phyloP scores from a whole-genome alignment of 2,888 invertebrate genomes.

The Trichogramma dendrolimi region DNA sequence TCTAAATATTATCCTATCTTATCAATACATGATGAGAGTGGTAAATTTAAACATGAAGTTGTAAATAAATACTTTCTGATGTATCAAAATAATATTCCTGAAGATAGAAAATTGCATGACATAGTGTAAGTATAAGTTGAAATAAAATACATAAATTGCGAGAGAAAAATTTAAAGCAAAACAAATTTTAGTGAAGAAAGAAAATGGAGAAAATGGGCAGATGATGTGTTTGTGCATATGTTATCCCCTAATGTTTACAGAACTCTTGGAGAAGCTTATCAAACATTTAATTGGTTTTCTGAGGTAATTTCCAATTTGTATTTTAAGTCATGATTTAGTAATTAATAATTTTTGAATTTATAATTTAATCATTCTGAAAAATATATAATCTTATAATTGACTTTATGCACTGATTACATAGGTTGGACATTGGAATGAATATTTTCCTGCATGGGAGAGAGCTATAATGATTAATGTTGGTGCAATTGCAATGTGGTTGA shows the following conservation, averaged over 20 bases:
- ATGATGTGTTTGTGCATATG: constrained; percentile 83
- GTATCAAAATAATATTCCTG: constrained; percentile 62
- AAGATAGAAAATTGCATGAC: constrained; percentile 54
- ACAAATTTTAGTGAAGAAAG: constrained; percentile 71
- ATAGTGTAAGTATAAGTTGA: constrained; percentile 56
- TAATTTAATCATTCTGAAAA: neutral
- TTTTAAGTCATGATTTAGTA: neutral
- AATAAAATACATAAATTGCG: neutral
- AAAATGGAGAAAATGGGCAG: constrained; percentile 95
- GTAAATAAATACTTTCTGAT: constrained; percentile 86
- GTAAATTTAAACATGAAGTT: constrained; percentile 68
- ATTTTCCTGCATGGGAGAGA: constrained; percentile 84
- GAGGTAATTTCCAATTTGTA: constrained; percentile 51
- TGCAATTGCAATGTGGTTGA: constrained; percentile 88
- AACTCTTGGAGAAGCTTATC: constrained; percentile 75
- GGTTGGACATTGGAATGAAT: constrained; percentile 86
- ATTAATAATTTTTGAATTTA: constrained; percentile 1
- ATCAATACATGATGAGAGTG: constrained; percentile 63
- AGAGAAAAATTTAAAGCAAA: neutral
- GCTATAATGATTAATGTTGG: constrained; percentile 86
- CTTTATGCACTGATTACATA: constrained; percentile 30
- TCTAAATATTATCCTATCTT: constrained; percentile 74
- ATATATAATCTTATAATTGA: constrained; percentile 6
- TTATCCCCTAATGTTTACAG: constrained; percentile 97
- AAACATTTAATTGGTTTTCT: constrained; percentile 93